These are phyloP conservation scores for Aphodius sticticus DNA, from an alignment of 2,888 invertebrate species.

Conservation along the genomic window DNA sequence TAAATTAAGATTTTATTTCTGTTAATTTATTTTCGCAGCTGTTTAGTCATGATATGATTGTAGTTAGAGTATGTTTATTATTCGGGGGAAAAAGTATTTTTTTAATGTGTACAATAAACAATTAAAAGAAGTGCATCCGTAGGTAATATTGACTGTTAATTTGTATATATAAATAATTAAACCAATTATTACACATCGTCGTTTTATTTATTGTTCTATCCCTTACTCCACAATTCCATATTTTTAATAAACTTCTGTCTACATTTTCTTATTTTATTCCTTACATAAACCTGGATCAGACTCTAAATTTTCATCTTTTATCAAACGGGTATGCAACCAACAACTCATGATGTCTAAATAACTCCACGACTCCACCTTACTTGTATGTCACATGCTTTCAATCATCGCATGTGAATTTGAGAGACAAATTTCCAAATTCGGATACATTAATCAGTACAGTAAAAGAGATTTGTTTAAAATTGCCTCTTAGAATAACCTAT, in stretches of 20 bases:
- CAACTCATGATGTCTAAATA: too few relatives aligned
- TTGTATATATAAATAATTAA: constrained; percentile 34
- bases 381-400: too few relatives aligned
- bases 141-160: constrained; percentile 32
- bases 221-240: constrained; percentile 41
- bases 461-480: too few relatives aligned
- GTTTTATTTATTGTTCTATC: constrained; percentile 38
- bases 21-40: constrained; percentile 35
- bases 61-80: constrained; percentile 34
- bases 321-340: too few relatives aligned
- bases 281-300: too few relatives aligned
- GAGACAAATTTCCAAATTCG: too few relatives aligned
- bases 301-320: too few relatives aligned
- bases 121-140: constrained; percentile 11
- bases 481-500: too few relatives aligned
- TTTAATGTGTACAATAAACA: constrained; percentile 20
- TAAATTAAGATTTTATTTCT: constrained; percentile 25
- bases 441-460: too few relatives aligned
- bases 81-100: constrained; percentile 34
- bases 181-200: constrained; percentile 24
- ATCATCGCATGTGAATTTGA: too few relatives aligned
- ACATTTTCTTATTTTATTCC: too few relatives aligned
- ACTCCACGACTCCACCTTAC: too few relatives aligned
- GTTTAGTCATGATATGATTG: constrained; percentile 32
- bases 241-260: constrained; percentile 28